Conservation (phyloP, 2,797 vertebrate genomes). For the Natrix natrix region DNA sequence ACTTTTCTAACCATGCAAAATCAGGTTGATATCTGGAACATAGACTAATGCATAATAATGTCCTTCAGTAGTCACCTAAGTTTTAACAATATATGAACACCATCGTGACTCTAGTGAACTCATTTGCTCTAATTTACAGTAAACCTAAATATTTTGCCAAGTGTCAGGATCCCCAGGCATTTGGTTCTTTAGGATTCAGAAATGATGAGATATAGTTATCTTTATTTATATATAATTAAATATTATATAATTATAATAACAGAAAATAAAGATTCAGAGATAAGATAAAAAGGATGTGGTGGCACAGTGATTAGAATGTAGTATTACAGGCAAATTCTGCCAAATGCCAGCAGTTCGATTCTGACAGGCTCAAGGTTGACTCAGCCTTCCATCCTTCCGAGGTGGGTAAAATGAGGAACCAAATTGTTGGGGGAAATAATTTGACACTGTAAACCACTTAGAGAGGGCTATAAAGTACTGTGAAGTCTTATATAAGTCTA, state of each 20-base stretch:
- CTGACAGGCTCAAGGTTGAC: not conserved
- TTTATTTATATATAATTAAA: not conserved
- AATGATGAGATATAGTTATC: not conserved
- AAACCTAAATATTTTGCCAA: not conserved
- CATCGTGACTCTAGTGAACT: not conserved
- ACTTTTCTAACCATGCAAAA: slow-evolving; percentile 52
- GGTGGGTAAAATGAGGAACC: not conserved
- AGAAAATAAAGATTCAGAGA: not conserved
- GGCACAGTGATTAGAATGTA: not conserved
- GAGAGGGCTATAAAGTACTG: not conserved
- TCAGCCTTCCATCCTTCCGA: not conserved
- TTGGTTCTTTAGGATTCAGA: not conserved
- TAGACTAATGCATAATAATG: slow-evolving; percentile 32
- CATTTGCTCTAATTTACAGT: not conserved
- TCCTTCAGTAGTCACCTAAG: not conserved
- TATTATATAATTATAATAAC: no score
- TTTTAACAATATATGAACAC: not conserved
- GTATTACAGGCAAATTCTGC: not conserved
- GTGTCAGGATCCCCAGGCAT: not conserved
- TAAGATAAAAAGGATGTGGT: not conserved
- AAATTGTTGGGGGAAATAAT: not conserved
- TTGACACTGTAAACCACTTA: not conserved
- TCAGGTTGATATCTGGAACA: slow-evolving; percentile 48
- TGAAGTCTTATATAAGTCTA: not conserved
- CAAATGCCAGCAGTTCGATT: not conserved